A percentile compares a stretch with the other conserved stretches of the same genome.
phyloP scores from a whole-genome alignment of 1,140 invertebrate genomes.

The Manduca sexta region DNA sequence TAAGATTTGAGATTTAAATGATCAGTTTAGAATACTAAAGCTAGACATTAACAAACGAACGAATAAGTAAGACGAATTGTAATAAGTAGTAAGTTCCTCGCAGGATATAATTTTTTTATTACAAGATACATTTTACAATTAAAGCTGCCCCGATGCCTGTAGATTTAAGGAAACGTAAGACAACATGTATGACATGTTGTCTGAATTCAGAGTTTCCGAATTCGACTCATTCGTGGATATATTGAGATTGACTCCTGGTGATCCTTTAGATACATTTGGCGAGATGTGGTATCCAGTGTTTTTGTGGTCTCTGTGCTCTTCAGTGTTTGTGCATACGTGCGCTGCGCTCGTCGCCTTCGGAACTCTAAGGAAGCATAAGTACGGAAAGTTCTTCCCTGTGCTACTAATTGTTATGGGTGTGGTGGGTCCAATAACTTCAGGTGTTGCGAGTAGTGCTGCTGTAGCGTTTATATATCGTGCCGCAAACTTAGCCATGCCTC shows the following conservation, averaged over 20 bases:
- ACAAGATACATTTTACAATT: no score
- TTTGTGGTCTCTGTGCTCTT: slow-evolving; percentile 94
- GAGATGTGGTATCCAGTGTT: slow-evolving; percentile 98
- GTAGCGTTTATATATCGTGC: slow-evolving; percentile 94
- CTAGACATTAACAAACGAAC: not conserved
- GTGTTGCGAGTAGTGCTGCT: slow-evolving; percentile 92
- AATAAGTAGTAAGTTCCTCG: not conserved
- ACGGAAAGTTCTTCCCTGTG: slow-evolving; percentile 93
- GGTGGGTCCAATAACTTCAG: slow-evolving; percentile 87
- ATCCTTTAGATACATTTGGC: slow-evolving; percentile 78
- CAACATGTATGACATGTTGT: slow-evolving; percentile 76
- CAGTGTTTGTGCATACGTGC: slow-evolving; percentile 91
- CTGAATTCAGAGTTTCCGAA: slow-evolving; percentile 74
- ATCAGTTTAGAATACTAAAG: not conserved
- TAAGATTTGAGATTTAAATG: slow-evolving; percentile 1
- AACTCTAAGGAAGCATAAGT: slow-evolving; percentile 92
- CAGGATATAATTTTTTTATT: no score
- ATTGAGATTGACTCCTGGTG: slow-evolving; percentile 75
- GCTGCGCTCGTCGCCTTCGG: slow-evolving; percentile 93
- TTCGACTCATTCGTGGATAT: slow-evolving; percentile 78
- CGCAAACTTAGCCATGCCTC: slow-evolving; percentile 89
- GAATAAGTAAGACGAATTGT: not conserved
- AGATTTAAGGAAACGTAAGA: slow-evolving; percentile 39
- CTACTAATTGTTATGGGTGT: slow-evolving; percentile 92
- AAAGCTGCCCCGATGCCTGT: slow-evolving; percentile 50